Percentiles rank a stretch among this genome's conserved stretches.
phyloP scores from a whole-genome alignment of 1,140 invertebrate species.

The Aricia agestis region DNA sequence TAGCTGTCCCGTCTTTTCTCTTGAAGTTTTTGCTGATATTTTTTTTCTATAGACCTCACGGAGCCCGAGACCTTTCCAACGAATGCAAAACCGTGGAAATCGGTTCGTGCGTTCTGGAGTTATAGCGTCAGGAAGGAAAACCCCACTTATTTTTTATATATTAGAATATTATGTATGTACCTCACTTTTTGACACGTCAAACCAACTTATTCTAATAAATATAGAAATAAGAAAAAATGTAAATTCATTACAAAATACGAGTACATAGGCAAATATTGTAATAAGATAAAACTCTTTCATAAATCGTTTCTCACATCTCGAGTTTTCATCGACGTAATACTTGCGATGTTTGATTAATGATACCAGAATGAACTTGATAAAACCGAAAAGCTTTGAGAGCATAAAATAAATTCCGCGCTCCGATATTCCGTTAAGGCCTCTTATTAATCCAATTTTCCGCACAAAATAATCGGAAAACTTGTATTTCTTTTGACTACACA shows the following conservation, averaged over 20 bases:
- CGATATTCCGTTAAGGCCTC: constrained; percentile 4
- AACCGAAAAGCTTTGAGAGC: constrained; percentile 18
- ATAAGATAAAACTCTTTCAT: constrained; percentile 6
- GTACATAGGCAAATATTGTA: background rate
- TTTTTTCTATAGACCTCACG: too few species aligned
- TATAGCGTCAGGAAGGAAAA: too few species aligned
- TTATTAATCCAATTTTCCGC: constrained; percentile 13
- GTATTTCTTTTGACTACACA: background rate
- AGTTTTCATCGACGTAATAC: background rate
- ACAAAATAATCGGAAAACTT: constrained; percentile 1
- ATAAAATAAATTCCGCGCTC: background rate
- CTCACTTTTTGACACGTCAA: too few species aligned
- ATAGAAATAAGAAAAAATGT: too few species aligned
- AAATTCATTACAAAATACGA: background rate
- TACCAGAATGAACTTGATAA: constrained; percentile 18
- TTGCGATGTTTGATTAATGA: constrained; percentile 19
- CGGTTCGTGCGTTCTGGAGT: too few species aligned
- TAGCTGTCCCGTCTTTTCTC: too few species aligned
- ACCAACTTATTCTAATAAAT: too few species aligned
- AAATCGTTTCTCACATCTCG: background rate
- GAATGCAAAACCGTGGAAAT: too few species aligned
- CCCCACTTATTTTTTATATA: too few species aligned
- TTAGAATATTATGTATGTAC: too few species aligned
- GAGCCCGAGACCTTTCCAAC: too few species aligned
- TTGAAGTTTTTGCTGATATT: too few species aligned